phyloP scores from a whole-genome alignment of 2,888 invertebrate genomes.

The Anoplius nigerrimus region DNA sequence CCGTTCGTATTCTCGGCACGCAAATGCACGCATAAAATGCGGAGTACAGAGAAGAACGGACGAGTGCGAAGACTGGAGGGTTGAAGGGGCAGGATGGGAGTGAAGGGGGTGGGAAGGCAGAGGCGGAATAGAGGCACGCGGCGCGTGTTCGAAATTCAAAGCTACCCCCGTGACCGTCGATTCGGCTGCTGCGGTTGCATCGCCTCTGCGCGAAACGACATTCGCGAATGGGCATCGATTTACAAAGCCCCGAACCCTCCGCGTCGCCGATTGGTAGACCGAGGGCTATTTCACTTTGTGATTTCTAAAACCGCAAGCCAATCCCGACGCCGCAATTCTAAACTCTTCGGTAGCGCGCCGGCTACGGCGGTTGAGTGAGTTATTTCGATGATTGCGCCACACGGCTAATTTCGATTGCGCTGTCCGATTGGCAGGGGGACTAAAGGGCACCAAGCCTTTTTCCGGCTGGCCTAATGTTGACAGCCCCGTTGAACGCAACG shows the following conservation, averaged over 20 bases:
- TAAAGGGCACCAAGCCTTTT: too few species aligned
- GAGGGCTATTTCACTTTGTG: slow-evolving; percentile 43
- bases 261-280: slow-evolving; percentile 18
- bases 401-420: too few species aligned
- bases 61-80: neutral
- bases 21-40: too few species aligned
- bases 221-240: slow-evolving; percentile 46
- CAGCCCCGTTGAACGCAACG: too few species aligned
- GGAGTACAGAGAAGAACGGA: slow-evolving; percentile 3
- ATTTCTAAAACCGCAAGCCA: slow-evolving; percentile 44
- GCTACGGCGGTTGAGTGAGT: too few species aligned
- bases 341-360: slow-evolving; percentile 10
- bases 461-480: too few species aligned
- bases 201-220: slow-evolving; percentile 35
- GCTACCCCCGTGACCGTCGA: slow-evolving; percentile 19
- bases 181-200: slow-evolving; percentile 37
- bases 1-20: too few species aligned
- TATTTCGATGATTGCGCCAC: neutral
- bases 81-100: neutral
- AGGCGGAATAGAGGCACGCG: slow-evolving; percentile 11
- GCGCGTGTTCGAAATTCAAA: slow-evolving; percentile 47
- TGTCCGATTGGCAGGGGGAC: too few species aligned
- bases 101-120: slow-evolving; percentile 1
- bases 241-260: slow-evolving; percentile 28
- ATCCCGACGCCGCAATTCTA: slow-evolving; percentile 11